A percentile compares a stretch with the other conserved stretches of the same genome.
phyloP scores from a whole-genome alignment of 2,113 vertebrate species.

The Tympanuchus pallidicinctus region DNA sequence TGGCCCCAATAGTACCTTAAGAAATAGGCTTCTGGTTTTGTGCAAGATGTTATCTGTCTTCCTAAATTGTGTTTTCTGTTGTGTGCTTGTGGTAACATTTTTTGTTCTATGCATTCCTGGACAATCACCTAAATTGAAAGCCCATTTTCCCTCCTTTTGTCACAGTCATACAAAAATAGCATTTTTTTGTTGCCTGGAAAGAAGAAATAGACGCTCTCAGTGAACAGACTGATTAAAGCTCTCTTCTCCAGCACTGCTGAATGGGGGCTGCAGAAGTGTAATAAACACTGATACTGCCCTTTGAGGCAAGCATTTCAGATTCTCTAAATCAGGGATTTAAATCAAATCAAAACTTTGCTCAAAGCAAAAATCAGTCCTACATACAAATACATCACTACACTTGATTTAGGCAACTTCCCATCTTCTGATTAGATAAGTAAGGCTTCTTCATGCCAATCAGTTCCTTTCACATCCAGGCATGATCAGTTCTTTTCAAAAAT shows the following conservation, averaged over 20 bases:
- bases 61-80: neutral
- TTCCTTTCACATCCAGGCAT: neutral
- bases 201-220: neutral
- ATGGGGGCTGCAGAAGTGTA: neutral
- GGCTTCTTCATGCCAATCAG: neutral
- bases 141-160: neutral
- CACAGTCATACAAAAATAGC: neutral
- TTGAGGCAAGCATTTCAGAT: neutral
- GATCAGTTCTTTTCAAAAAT: neutral
- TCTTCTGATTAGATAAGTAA: neutral
- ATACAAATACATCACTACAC: neutral
- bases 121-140: neutral
- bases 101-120: neutral
- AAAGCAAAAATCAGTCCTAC: neutral
- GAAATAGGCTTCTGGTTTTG: neutral
- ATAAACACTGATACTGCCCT: neutral
- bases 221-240: neutral
- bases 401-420: neutral
- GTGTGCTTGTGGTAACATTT: neutral
- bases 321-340: slow-evolving; percentile 9
- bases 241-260: neutral
- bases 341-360: neutral
- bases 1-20: neutral
- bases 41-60: neutral
- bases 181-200: neutral